A percentile compares a stretch with the other conserved stretches of the same genome.
These are phyloP conservation scores for Ciona savignyi DNA, from an alignment of 23 tunicate genomes.

Conservation along the genomic window DNA sequence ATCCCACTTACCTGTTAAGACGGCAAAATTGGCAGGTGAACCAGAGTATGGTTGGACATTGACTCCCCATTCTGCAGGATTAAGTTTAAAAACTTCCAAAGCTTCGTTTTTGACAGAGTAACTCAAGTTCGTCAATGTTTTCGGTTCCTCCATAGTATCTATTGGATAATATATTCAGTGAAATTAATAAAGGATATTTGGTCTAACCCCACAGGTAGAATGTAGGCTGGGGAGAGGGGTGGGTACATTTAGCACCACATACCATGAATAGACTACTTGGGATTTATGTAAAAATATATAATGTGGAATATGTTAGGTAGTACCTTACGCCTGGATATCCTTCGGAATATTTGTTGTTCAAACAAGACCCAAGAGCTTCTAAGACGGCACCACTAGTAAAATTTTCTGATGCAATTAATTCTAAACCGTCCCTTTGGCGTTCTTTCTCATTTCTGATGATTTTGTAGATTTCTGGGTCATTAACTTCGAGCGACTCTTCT, in stretches of 20 bases:
- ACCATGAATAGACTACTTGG: no score
- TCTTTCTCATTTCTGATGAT: conserved; percentile 90
- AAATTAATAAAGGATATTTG: no score
- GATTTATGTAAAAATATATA: no score
- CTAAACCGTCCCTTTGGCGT: conserved; percentile 90
- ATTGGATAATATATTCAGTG: no score
- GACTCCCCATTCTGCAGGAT: conserved; percentile 88
- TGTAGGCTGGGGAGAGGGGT: no score
- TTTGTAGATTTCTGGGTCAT: conserved; percentile 79
- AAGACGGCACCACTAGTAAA: conserved; percentile 92
- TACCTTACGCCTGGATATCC: conserved; percentile 96
- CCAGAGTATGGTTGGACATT: conserved; percentile 99
- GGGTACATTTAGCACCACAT: no score
- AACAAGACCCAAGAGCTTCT: conserved; percentile 90
- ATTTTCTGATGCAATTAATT: conserved; percentile 98
- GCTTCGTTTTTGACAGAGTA: conserved; percentile 85
- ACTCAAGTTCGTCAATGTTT: conserved; percentile 85
- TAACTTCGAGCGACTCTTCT: conserved; percentile 63
- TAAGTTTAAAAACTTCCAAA: conserved; percentile 51
- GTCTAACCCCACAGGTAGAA: no score
- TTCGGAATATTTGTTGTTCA: conserved; percentile 97
- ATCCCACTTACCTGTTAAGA: conserved; percentile 79
- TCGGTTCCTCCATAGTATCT: conserved; percentile 99
- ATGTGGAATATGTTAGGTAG: no score
- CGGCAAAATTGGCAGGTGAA: conserved; percentile 99